Base-by-base conservation (phyloP, 2,113 vertebrate species). In the Amphilophus citrinellus region DNA sequence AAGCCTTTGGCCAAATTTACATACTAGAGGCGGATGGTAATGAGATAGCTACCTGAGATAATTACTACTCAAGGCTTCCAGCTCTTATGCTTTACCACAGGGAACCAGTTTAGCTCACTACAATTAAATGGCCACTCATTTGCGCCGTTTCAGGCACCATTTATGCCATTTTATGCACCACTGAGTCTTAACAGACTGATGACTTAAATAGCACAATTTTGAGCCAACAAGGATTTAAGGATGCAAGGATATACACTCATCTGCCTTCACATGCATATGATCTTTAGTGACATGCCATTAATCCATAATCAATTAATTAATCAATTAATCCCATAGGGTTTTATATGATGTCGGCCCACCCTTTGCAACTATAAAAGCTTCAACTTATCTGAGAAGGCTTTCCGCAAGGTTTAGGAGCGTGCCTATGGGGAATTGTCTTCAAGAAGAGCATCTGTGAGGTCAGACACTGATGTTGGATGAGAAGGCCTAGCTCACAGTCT, bases 31-130 rank as follows among this genome's bases (percentile, higher is more conserved):
- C 83, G 85, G 84, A 65, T 13, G 61, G 79, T 94, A 93, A 94
- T 95, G 95, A 94, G 92, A 94, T 92, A 88, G 83, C 92, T 93
- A 93, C 94, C 92, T 94, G 92, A 92, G 91, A 93, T 94, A 94
- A 95, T 94, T 93, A 91, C 88, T 89, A 88, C 91, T 94, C 73
- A 88, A 90, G 84, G 90, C 84, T 15, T 91, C 86, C 65, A 13
- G 77, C 90, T 92, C 90, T 94, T 83, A 84, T 87, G 77, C 76
- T 61, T 59, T 82, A 83, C 93, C 83, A 83, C 86, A 62, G 92
- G 93, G 89, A 93, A 87, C 77, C 57, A 20, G 86, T 91, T 89
- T 91, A 94, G 91, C 87, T 92, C 77, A 75, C 84, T 82, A 84
- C 89, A 91, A 94, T 95, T 93, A 93, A 94, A 90, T 14, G 63